Conservation (phyloP, 2,797 vertebrate species). For the Centroberyx gerrardi region DNA sequence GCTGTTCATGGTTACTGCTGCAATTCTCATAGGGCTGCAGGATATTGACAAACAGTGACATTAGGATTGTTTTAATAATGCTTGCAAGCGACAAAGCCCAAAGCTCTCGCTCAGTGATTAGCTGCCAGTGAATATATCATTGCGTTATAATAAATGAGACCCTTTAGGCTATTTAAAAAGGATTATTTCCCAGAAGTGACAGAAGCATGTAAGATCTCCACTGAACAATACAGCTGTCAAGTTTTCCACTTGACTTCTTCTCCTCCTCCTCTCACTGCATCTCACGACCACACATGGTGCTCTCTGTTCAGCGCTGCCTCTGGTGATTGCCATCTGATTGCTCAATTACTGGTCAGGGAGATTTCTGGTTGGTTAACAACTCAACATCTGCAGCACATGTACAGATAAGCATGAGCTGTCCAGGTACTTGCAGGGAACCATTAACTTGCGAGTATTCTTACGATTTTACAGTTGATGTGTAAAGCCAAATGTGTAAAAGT, state of each 20-base stretch:
- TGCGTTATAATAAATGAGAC: slow-evolving; percentile 42
- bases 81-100: slow-evolving; percentile 63
- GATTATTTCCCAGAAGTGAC: not conserved
- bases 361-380: too few relatives aligned
- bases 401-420: too few relatives aligned
- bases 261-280: too few relatives aligned
- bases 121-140: slow-evolving; percentile 43
- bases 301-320: too few relatives aligned
- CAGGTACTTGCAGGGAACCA: too few relatives aligned
- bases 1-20: slow-evolving; percentile 34
- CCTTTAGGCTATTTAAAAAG: slow-evolving; percentile 22
- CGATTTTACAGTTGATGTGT: too few relatives aligned
- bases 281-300: too few relatives aligned
- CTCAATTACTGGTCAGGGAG: too few relatives aligned
- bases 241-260: not conserved
- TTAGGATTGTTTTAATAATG: slow-evolving; percentile 64
- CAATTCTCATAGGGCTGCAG: slow-evolving; percentile 52
- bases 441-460: too few relatives aligned
- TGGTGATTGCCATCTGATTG: too few relatives aligned
- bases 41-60: slow-evolving; percentile 47
- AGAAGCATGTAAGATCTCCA: not conserved
- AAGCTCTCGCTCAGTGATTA: slow-evolving; percentile 52
- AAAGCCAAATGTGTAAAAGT: too few relatives aligned
- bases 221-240: slow-evolving; percentile 20
- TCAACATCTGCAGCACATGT: too few relatives aligned